These are phyloP conservation scores for Ceratina japonica DNA, from an alignment of 1,140 invertebrate genomes.

Conservation along the genomic window DNA sequence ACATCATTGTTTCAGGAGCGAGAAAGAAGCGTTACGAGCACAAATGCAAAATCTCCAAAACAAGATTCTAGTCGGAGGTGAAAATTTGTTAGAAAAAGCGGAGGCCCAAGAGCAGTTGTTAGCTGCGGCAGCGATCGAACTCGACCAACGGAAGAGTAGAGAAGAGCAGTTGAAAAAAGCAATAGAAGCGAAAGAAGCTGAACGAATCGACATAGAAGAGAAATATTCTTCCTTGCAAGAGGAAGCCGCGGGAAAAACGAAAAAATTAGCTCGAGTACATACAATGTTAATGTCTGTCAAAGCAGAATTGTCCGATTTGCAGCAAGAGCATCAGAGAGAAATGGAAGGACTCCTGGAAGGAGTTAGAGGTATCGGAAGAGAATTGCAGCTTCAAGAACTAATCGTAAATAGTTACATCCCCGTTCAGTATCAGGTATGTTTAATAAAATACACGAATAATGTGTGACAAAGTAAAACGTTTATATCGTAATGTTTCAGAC, in stretches of 20 bases:
- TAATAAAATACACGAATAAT: neutral
- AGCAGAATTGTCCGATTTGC: conserved; percentile 92
- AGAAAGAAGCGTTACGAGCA: conserved; percentile 88
- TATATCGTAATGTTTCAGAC: conserved; percentile 80
- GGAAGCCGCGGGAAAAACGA: conserved; percentile 93
- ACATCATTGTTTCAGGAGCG: conserved; percentile 80
- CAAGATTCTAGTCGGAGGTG: conserved; percentile 98
- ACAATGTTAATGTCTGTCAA: conserved; percentile 90
- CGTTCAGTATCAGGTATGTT: conserved; percentile 88
- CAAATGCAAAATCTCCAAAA: conserved; percentile 95
- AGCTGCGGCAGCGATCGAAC: conserved; percentile 93
- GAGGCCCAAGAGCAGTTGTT: conserved; percentile 95
- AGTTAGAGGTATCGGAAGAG: conserved; percentile 91
- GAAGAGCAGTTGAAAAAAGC: conserved; percentile 91
- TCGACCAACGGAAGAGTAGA: conserved; percentile 90
- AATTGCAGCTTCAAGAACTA: conserved; percentile 94
- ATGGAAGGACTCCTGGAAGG: conserved; percentile 97
- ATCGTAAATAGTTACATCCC: conserved; percentile 95
- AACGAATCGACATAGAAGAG: conserved; percentile 97
- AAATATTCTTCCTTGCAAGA: conserved; percentile 96
- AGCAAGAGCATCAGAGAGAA: conserved; percentile 96
- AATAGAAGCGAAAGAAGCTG: conserved; percentile 93
- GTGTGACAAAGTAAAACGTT: too few species aligned
- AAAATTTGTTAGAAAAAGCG: conserved; percentile 98
- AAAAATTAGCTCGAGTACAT: conserved; percentile 95